Percentiles rank a stretch among this genome's conserved stretches.
Conservation (phyloP, 2,113 vertebrate species). For the Parus major region DNA sequence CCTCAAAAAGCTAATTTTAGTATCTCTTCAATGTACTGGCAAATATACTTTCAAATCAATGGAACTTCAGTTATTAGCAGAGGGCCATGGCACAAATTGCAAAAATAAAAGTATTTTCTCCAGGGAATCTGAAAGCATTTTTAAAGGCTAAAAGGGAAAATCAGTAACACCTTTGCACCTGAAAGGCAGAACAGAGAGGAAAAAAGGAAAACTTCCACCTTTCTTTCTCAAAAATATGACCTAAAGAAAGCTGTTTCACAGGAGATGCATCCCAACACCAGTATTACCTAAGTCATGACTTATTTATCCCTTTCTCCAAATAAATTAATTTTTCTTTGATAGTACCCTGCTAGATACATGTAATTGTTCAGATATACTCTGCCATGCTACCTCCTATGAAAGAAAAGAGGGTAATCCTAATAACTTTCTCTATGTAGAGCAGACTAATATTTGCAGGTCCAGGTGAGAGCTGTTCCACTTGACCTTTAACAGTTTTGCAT, state of each 20-base stretch:
- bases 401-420: background rate
- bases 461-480: background rate
- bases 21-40: background rate
- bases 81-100: background rate
- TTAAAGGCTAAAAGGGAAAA: background rate
- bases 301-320: background rate
- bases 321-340: background rate
- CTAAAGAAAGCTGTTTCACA: background rate
- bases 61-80: background rate
- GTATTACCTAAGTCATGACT: background rate
- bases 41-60: background rate
- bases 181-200: background rate
- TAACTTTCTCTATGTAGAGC: background rate
- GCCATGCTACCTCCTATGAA: background rate
- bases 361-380: background rate
- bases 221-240: background rate
- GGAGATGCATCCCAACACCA: background rate
- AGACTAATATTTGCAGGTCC: background rate
- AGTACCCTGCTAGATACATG: background rate
- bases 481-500: background rate
- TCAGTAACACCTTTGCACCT: background rate
- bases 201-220: background rate
- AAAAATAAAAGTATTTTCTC: background rate
- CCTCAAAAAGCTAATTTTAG: background rate
- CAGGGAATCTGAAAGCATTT: background rate